phyloP scores from a whole-genome alignment of 2,888 invertebrate genomes.

The Julus scanicus region DNA sequence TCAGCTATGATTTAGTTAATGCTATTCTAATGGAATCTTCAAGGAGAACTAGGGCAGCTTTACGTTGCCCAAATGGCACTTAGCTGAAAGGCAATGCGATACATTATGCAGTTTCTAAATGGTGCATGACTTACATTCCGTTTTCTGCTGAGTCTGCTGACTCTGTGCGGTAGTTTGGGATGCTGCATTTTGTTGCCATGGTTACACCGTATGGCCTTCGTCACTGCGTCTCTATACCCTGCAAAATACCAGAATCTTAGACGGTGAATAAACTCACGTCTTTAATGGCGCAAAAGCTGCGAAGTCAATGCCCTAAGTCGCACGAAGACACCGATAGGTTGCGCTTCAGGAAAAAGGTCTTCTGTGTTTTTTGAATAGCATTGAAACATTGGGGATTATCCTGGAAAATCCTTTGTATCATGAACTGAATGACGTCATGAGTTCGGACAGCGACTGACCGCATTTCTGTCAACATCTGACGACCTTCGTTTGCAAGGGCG shows the following conservation, averaged over 20 bases:
- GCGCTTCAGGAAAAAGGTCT: neutral
- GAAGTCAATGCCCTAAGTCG: neutral
- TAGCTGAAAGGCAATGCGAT: slow-evolving; percentile 17
- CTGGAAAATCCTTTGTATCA: neutral
- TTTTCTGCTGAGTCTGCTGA: slow-evolving; percentile 11
- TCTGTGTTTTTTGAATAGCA: neutral
- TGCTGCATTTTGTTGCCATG: slow-evolving; percentile 13
- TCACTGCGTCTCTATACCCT: neutral
- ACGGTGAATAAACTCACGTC: slow-evolving; percentile 6
- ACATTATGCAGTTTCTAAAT: slow-evolving; percentile 30
- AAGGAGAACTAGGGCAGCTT: neutral
- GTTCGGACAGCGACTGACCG: neutral
- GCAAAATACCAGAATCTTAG: neutral
- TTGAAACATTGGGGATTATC: neutral
- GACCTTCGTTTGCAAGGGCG: neutral
- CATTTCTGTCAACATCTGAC: neutral
- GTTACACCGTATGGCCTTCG: neutral
- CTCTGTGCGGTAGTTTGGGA: neutral
- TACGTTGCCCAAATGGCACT: slow-evolving; percentile 27
- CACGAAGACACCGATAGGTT: neutral
- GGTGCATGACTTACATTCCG: slow-evolving; percentile 18
- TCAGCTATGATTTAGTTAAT: slow-evolving; percentile 8
- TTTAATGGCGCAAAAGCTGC: neutral
- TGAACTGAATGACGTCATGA: neutral
- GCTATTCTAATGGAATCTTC: neutral